Evolutionary conservation across 2,888 invertebrate species (phyloP).

Genomic region (Criorhina ranunculi): DNA sequence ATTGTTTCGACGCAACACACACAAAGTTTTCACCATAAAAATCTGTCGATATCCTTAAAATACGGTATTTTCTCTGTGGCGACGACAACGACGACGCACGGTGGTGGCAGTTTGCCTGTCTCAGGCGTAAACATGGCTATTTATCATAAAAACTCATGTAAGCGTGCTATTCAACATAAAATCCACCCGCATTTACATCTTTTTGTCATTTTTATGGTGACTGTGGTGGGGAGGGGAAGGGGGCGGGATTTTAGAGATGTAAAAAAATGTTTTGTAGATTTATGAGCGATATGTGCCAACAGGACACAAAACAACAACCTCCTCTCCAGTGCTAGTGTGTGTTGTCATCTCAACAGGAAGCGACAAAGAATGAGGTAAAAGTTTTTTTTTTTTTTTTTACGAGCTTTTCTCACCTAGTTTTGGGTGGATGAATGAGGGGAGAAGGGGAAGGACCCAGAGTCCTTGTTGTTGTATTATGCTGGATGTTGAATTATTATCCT

Average conservation of each 20-base stretch:
- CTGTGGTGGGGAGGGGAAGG: background rate
- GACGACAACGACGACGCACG: too few species aligned
- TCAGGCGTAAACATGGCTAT: constrained; percentile 43
- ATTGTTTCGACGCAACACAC: constrained; percentile 14
- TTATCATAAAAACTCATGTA: constrained; percentile 49
- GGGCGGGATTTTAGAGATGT: constrained; percentile 1
- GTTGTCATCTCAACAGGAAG: constrained; percentile 33
- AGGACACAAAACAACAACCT: constrained; percentile 30
- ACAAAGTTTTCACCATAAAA: constrained; percentile 31
- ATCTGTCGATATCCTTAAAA: constrained; percentile 43
- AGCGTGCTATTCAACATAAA: constrained; percentile 37
- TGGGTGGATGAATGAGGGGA: background rate
- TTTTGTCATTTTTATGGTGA: constrained; percentile 20
- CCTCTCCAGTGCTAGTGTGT: constrained; percentile 6
- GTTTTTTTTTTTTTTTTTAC: constrained; percentile 41
- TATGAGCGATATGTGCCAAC: constrained; percentile 38
- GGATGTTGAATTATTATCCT: constrained; percentile 63
- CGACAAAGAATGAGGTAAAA: constrained; percentile 37
- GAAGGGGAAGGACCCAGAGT: background rate
- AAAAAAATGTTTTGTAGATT: constrained; percentile 54
- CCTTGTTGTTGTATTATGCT: constrained; percentile 38
- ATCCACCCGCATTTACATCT: constrained; percentile 48
- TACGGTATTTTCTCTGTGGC: background rate
- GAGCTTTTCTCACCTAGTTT: constrained; percentile 47
- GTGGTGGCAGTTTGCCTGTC: background rate